Evolutionary conservation across 2,888 invertebrate species (phyloP), one percentile per base, ranked within the genome.

Genomic region (Hecatera dysodea): DNA sequence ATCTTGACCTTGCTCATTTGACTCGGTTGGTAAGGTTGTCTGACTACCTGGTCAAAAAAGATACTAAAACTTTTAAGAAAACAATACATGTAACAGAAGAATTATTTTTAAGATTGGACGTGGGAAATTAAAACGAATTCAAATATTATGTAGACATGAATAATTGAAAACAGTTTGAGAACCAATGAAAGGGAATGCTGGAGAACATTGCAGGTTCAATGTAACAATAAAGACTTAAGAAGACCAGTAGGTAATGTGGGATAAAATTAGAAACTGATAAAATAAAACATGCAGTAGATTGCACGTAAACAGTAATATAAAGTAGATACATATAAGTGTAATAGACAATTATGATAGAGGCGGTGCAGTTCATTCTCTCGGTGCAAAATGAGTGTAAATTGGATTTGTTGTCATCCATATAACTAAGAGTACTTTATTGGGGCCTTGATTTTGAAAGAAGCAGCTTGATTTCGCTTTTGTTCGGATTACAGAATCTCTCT

Each of bases 11-110:
- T 74, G 50, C 12, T 19, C 15, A 42, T 59, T 67, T 46, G 61
- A 48, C 24, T 29, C 48, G 22, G 24, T 61, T 55, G 48, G 62
- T 33, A 77, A 80, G 63, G 74, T 60, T 50, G 36, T 73, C 46
- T 61, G 36, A 53, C 29, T 60, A 52, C 27, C 42, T 67, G 63
- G 9, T 52, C 33, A 19, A 46, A 17, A n/a, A n/a, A 78, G 2
- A 56, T 66, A n/a, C 1, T 9, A 55, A 19, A 29, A 46, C 52
- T 5, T n/a, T 22, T 19, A 17, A 29, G 15, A 36, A 12, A 44
- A 67, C 44, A 39, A 55, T 53, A 29, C 9, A 52, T 33, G 12
- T 8, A 17, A 8, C 7, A 39, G 29, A 62, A 33, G 12, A 68
- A 44, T 50, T 2, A 29, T 12, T 24, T 33, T n/a, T 33, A 11